Evolutionary conservation across 2,797 vertebrate genomes (phyloP), one percentile per base, ranked within the genome.

Genomic region (Sebastes baramenuke): DNA sequence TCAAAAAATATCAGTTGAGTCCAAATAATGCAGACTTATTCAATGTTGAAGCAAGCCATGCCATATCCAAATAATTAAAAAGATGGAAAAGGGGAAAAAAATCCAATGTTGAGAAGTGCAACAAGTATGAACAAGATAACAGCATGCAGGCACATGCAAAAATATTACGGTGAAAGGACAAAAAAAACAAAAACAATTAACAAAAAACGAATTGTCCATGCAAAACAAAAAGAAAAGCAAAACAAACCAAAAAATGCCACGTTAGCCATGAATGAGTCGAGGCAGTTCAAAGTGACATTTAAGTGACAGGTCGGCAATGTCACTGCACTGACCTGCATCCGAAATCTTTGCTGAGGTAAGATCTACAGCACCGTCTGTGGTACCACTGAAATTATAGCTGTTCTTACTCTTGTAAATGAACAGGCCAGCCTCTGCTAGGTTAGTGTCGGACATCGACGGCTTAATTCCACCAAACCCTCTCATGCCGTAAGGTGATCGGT

Each of bases 381-480:
- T 96, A 93, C 95, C 96, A 93, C 93, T 95, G 91, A 98, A 99
- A 96, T 98, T 97, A 96, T 98, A 98, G 92, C 97, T 97, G 93
- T 99, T 98, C 95, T 98, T 99, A 96, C 97, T 99, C 95, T 97
- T 98, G 93, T 99, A 99, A 59, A 98, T 91, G 94, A 99, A 99
- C 72, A 99, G 94, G 81, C 98, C 98, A 88, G 97, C 97, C 91
- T 99, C 98, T 29, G 97, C 97, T 87, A 99, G 95, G 92, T 99
- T 99, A 75, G 98, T 99, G 81, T 99, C 98, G 77, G 99, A 99
- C 98, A 99, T 99, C 4, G 99, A 99, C 7, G 98, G 97, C 93
- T 99, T 99, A 94, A 99, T 99, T 84, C 97, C 97, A 84, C 97
- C 96, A 79, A 98, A 95, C 55, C 97, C 96, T 95, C 97, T 96